Base-by-base conservation (phyloP, 2,797 vertebrate species). In the Melanotaenia pygmaea region DNA sequence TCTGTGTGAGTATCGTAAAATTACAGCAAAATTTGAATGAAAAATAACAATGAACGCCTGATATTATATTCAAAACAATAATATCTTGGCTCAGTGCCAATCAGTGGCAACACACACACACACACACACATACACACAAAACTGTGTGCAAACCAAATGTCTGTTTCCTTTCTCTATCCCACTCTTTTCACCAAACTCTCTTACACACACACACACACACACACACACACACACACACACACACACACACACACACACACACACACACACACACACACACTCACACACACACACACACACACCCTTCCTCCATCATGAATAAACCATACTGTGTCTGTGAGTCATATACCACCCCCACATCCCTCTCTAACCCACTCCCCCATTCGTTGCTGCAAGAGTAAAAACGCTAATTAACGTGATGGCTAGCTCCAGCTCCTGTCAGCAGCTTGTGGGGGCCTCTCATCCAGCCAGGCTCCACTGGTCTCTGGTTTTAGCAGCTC, bases 321-420 rank as follows among this genome's bases (percentile, higher is more conserved):
- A 94, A 94, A 92, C 90, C 91, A 93, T 92, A 89, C 87, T 86
- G 90, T 93, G 92, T 93, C 92, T 94, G 91, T 93, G 92, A 93
- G 89, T 93, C 93, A 93, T 92, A 90, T 92, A 89, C 91, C 92
- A 92, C 93, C 92, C 90, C 90, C 92, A 91, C 92, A 88, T 91
- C 89, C 84, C 83, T 90, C 88, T 88, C 87, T 88, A 91, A 89
- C 88, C 87, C 89, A 90, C 91, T 92, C 90, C 88, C 92, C 90
- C 90, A 82, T 91, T 89, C 73, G 86, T 82, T 62, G 79, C 87
- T 91, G 92, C 88, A 84, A 81, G 87, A 93, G 91, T 90, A 91
- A 91, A 91, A 91, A 89, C 89, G 90, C 90, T 94, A 94, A 94
- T 94, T 93, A 94, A 91, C 91, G 92, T 92, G 93, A 93, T 93